Percentiles rank a stretch among this genome's conserved stretches.
These are phyloP conservation scores for Meandrina meandrites DNA, from an alignment of 92 coral and sea anemone species.

Conservation along the genomic window DNA sequence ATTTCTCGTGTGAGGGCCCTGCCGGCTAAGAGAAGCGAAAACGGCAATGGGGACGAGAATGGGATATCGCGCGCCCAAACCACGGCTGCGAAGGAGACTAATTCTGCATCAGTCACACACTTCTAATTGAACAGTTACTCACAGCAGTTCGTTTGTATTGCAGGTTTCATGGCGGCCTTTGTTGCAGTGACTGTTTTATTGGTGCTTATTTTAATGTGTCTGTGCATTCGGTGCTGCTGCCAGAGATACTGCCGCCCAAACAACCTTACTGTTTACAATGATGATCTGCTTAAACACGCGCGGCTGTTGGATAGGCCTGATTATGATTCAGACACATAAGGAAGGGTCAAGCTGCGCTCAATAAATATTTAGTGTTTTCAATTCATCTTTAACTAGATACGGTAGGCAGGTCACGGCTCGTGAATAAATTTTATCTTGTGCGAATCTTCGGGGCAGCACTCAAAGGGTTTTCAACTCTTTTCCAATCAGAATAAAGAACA, in stretches of 20 bases:
- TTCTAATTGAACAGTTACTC: neutral
- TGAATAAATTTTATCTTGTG: neutral
- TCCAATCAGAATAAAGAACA: neutral
- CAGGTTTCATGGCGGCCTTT: slow-evolving; percentile 84
- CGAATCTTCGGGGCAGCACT: neutral
- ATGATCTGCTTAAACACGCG: slow-evolving; percentile 63
- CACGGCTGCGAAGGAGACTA: too few relatives aligned
- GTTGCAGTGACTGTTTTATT: slow-evolving; percentile 54
- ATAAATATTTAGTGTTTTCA: neutral
- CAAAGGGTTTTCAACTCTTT: neutral
- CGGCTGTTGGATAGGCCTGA: slow-evolving; percentile 65
- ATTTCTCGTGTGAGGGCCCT: too few relatives aligned
- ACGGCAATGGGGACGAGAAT: too few relatives aligned
- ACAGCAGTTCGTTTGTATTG: neutral
- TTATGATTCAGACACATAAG: slow-evolving; percentile 61
- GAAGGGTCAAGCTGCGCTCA: neutral
- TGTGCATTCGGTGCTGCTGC: slow-evolving; percentile 72
- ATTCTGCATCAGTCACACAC: neutral
- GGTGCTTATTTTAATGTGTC: slow-evolving; percentile 46
- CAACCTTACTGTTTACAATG: slow-evolving; percentile 10
- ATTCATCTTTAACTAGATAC: neutral
- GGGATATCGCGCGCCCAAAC: too few relatives aligned
- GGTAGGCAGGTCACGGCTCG: too few relatives aligned
- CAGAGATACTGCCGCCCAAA: slow-evolving; percentile 34
- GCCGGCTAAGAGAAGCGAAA: too few relatives aligned